Base-by-base conservation (phyloP, 2,113 vertebrate genomes). In the Lamprologus tigripictilis region DNA sequence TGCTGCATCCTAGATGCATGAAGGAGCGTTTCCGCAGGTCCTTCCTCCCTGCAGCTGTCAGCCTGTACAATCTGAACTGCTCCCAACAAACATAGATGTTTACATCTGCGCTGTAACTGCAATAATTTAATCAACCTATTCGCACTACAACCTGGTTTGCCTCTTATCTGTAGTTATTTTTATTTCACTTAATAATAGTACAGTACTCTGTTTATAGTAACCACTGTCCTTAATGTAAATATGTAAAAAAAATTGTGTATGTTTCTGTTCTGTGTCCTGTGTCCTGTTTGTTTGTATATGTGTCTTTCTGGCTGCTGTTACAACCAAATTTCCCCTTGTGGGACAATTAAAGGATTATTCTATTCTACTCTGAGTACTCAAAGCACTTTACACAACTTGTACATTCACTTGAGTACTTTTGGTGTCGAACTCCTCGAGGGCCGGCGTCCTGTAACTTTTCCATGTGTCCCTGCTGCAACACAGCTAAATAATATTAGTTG, bases 111-210 rank as follows among this genome's bases (percentile, higher is more conserved):
- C 53, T 55, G 11, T 7, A 55, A 55, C 4, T 55, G 54, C 2
- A 26, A 13, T 26, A 55, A 23, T 0, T 55, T 55, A 7, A 55
- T 13, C 0, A 55, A 55, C 53, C 21, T 0, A 55, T 23, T 55
- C 1, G 1, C 53, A 55, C 21, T 55, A 55, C 11, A 55, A 23
- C 53, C 53, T 55, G 53, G 0, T 55, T 54, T 54, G 4, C n/a
- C 53, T 12, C n/a, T 55, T 54, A 23, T 13, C 53, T 55, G 53
- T 55, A 23, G 3, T 55, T 55, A 55, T 7, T 55, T 55, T 55
- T 55, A 55, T 55, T 55, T 55, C 0, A 23, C 0, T 55, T 55
- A 7, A 55, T 4, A 55, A 55, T 0, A 0, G 54, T 55, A 55
- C 54, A 8, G 21, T 55, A 55, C 21, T 55, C 0, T 55, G 54